phyloP scores from a whole-genome alignment of 2,888 invertebrate species.

The Liposcelis brunnea region DNA sequence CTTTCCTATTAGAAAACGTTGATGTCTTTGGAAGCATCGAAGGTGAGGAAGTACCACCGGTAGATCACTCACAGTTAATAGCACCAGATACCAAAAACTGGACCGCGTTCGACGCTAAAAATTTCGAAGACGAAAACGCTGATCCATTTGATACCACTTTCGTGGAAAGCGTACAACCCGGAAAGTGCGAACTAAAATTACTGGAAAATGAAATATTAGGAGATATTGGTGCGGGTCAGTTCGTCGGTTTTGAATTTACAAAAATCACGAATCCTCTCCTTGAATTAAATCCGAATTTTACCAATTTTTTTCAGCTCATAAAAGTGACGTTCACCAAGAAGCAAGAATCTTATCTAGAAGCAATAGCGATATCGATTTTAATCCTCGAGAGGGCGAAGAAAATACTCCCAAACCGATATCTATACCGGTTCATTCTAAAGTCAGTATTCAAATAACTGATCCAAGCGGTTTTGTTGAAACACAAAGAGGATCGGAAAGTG shows the following conservation, averaged over 20 bases:
- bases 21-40: slow-evolving; percentile 14
- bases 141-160: slow-evolving; percentile 54
- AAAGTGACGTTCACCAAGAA: slow-evolving; percentile 5
- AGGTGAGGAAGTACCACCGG: slow-evolving; percentile 24
- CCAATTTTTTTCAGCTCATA: no score
- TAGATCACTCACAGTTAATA: no score
- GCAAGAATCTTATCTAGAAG: slow-evolving; percentile 4
- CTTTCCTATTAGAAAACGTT: slow-evolving; percentile 24
- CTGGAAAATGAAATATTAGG: slow-evolving; percentile 34
- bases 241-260: background rate
- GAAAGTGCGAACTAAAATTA: slow-evolving; percentile 36
- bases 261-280: no score
- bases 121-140: slow-evolving; percentile 20
- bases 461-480: slow-evolving; percentile 7
- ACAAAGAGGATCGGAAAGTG: slow-evolving; percentile 4
- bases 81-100: no score
- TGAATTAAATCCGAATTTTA: background rate
- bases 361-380: slow-evolving; percentile 19
- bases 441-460: background rate
- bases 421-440: background rate
- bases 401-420: slow-evolving; percentile 21
- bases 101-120: no score
- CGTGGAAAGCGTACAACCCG: slow-evolving; percentile 33
- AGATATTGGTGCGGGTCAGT: background rate
- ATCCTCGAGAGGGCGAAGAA: slow-evolving; percentile 41